Evolutionary conservation across 2,888 invertebrate species (phyloP).

Genomic region (Cerastoderma edule): DNA sequence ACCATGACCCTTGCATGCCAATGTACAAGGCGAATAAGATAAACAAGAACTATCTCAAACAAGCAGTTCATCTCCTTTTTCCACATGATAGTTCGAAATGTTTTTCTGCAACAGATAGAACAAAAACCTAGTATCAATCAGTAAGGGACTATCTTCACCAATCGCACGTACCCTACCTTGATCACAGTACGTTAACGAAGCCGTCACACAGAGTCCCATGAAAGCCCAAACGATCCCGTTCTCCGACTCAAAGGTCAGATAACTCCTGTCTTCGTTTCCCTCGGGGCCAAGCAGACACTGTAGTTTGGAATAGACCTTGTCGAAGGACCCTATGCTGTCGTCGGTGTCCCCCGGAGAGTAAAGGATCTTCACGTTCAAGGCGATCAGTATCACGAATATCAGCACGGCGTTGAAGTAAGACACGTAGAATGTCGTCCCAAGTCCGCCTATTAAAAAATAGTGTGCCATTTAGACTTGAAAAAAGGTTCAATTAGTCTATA

Average conservation of each 20-base stretch:
- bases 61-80: too few relatives aligned
- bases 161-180: conserved; percentile 50
- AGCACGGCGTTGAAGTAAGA: conserved; percentile 79
- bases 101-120: too few relatives aligned
- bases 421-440: conserved; percentile 81
- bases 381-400: conserved; percentile 70
- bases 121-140: too few relatives aligned
- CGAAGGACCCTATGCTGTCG: conserved; percentile 58
- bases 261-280: conserved; percentile 69
- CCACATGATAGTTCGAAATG: too few relatives aligned
- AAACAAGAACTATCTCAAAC: too few relatives aligned
- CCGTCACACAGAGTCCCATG: conserved; percentile 70
- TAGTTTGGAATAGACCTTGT: conserved; percentile 66
- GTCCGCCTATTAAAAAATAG: conserved; percentile 75
- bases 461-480: too few relatives aligned
- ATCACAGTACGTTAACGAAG: conserved; percentile 74
- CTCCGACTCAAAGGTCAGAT: conserved; percentile 73
- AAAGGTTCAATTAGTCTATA: too few relatives aligned
- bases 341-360: conserved; percentile 55
- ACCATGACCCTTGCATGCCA: too few relatives aligned
- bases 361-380: conserved; percentile 70
- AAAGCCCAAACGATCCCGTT: conserved; percentile 72
- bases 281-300: conserved; percentile 65
- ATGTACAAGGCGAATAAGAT: too few relatives aligned
- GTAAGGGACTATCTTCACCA: too few relatives aligned